Base-by-base conservation (phyloP, 2,797 vertebrate species). In the Sciurus vulgaris region DNA sequence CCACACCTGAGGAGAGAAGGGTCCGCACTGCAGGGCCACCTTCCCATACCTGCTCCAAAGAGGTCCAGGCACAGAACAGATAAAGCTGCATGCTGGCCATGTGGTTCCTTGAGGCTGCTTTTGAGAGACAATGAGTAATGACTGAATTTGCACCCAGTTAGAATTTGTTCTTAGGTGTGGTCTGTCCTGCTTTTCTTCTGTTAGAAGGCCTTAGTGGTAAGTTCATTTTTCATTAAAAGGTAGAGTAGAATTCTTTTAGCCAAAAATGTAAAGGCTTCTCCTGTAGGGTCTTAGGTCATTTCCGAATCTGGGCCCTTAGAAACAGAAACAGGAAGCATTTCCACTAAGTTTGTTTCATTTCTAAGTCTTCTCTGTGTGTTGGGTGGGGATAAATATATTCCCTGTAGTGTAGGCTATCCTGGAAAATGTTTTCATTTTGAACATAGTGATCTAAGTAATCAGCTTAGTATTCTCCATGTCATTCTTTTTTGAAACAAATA, bases 361-460 rank as follows among this genome's bases (percentile, higher is more conserved):
- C 84, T 30, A 76, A 70, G 22, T 86, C 51, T 92, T 72, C 67
- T 89, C 69, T 86, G 30, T n/a, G 7, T 65, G 17, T 85, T 94
- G 38, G 41, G 47, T 63, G 63, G 76, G 28, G 41, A 94, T 72
- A 90, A 92, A 69, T n/a, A 49, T 74, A 79, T 96, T 96, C 33
- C 44, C 26, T 92, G 82, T 88, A 35, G 82, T 51, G 22, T 3
- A 44, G 35, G 51, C 85, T 67, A 17, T 87, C 73, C 72, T 76
- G 61, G 78, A 86, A 93, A 73, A 67, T 59, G 4, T 82, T 95
- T 84, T 94, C 22, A 54, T 88, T 96, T 95, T 92, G 65, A 93
- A 79, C 65, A 73, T 0, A 86, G 41, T 51, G 59, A 92, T 77
- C 11, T 83, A 81, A 94, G 54, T 85, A 91, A 35, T 92, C 30